Evolutionary conservation across 2,888 invertebrate genomes (phyloP), one percentile per base, ranked within the genome.

Genomic region (Campoplex nolae): DNA sequence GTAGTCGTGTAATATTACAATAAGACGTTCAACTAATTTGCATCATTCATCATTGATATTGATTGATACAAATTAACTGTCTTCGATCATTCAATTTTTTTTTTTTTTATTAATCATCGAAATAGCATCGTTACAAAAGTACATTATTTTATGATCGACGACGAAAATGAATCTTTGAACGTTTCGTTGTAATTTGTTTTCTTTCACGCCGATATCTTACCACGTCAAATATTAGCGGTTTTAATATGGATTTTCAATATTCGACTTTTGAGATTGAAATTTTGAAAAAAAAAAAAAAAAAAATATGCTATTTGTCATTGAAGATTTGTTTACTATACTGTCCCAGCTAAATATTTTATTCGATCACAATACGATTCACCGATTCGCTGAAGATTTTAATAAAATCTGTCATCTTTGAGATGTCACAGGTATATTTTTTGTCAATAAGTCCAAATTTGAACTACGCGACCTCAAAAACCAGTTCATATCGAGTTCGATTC

Each of bases 151-250:
- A 16, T 28, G 62, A 32, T 4, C 23, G 62, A 32, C 4, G 32
- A 16, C 11, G 32, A 62, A 16, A 42, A 42, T 7, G 32, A 62
- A 62, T 62, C 32, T 32, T 62, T 16, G 32, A 62, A 32, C 51
- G 51, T 54, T 35, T 16, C 35, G 18, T 32, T 51, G 48, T 38
- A 51, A 16, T 54, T 45, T n/a, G 42, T 76, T 54, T 42, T 82
- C 32, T 2, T n/a, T 54, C 68, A 68, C 68, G 74, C 74, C 77
- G 45, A 70, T 87, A 62, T 84, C n/a, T 32, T 65, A 32, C 23
- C 75, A 81, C 51, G 65, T 62, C 23, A 62, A 76, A 84, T 74
- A 78, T 62, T 51, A 54, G 67, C 62, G 78, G 42, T 58, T 68
- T 42, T 13, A 74, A 54, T 51, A 62, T 32, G 23, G 13, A 48